Conservation (phyloP, 2,113 vertebrate genomes). For the Zeus faber region DNA sequence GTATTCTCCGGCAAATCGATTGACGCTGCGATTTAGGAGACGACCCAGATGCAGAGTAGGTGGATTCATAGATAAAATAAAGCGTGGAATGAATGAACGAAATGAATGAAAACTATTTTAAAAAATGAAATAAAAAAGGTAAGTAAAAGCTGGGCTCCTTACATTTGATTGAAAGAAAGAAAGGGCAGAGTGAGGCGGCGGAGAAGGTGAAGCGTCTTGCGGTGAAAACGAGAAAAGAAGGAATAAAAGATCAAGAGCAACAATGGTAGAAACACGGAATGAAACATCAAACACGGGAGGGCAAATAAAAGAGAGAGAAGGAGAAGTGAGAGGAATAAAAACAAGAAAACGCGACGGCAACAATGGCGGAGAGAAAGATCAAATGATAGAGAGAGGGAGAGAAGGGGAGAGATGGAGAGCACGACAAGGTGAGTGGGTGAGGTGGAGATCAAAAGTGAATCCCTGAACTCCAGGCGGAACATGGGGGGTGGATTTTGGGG, state of each 20-base stretch:
- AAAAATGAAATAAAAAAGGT: too few species aligned
- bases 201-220: not conserved
- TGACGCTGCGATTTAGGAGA: too few species aligned
- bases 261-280: slow-evolving; percentile 25
- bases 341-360: not conserved
- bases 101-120: too few species aligned
- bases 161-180: slow-evolving; percentile 51
- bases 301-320: not conserved
- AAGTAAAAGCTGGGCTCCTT: slow-evolving; percentile 33
- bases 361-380: slow-evolving; percentile 14
- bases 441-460: slow-evolving; percentile 8
- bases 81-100: slow-evolving; percentile 8
- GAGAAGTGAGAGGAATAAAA: slow-evolving; percentile 9
- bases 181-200: slow-evolving; percentile 31
- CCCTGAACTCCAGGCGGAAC: not conserved
- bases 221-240: slow-evolving; percentile 28
- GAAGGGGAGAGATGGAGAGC: slow-evolving; percentile 13
- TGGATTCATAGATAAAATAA: too few species aligned
- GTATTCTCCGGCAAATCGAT: too few species aligned
- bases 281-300: slow-evolving; percentile 44
- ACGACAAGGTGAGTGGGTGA: slow-evolving; percentile 13
- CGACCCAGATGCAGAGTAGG: too few species aligned
- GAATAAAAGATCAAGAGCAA: slow-evolving; percentile 48
- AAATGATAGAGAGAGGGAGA: slow-evolving; percentile 14
- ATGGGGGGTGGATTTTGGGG: slow-evolving; percentile 1